A percentile compares a stretch with the other conserved stretches of the same genome.
Evolutionary conservation across 2,113 vertebrate species (phyloP).

Genomic region (Agelaius phoeniceus): DNA sequence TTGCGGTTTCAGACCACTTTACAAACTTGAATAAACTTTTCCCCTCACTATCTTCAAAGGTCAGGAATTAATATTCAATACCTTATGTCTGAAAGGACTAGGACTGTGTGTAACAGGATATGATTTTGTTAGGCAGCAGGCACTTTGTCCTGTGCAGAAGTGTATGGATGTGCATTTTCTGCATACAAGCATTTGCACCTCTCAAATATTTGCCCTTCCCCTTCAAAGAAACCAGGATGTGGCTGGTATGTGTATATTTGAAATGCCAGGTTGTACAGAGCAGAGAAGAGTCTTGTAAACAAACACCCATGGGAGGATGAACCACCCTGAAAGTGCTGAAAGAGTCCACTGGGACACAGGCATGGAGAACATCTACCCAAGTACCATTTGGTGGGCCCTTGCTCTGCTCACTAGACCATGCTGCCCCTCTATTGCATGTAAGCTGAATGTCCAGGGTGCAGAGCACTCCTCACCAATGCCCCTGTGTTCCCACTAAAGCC

Average conservation of each 20-base stretch:
- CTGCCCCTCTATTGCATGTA: accelerated
- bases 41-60: background rate
- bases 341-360: background rate
- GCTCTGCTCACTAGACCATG: background rate
- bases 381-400: background rate
- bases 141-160: background rate
- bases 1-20: background rate
- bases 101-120: background rate
- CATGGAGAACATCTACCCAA: background rate
- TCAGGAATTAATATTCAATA: background rate
- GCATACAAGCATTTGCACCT: background rate
- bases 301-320: background rate
- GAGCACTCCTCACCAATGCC: background rate
- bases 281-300: background rate
- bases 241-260: background rate
- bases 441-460: background rate
- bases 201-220: background rate
- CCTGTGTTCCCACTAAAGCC: background rate
- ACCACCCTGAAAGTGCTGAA: background rate
- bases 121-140: background rate
- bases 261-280: background rate
- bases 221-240: background rate
- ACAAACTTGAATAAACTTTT: background rate
- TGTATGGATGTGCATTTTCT: background rate
- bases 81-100: background rate